Evolutionary conservation across 2,888 invertebrate genomes (phyloP).

Genomic region (Aleiodes alternator): DNA sequence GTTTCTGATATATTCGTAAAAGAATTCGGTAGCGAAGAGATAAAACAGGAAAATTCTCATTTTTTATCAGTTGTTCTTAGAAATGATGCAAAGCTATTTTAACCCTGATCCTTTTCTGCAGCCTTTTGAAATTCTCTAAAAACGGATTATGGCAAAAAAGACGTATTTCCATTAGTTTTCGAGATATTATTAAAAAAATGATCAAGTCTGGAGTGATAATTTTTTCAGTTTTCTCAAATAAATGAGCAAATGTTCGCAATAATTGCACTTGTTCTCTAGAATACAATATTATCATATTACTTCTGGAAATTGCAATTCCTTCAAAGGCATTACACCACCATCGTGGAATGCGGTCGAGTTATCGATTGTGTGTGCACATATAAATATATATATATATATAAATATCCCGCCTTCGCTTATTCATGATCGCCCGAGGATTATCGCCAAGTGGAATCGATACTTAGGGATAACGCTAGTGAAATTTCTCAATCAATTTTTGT

Average conservation of each 20-base stretch:
- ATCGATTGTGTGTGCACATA: slow-evolving; percentile 40
- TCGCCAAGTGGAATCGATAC: slow-evolving; percentile 43
- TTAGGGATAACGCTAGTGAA: slow-evolving; percentile 38
- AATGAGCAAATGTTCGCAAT: background rate
- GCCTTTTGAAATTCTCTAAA: background rate
- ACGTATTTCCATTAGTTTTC: background rate
- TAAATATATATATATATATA: background rate
- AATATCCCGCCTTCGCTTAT: slow-evolving; percentile 43
- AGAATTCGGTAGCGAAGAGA: too few species aligned
- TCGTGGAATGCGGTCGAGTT: slow-evolving; percentile 56
- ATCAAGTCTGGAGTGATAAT: too few species aligned
- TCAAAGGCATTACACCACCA: slow-evolving; percentile 54
- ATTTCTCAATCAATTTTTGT: slow-evolving; percentile 35
- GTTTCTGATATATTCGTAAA: too few species aligned
- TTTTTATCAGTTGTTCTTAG: too few species aligned
- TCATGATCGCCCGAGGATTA: slow-evolving; percentile 48
- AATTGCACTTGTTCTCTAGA: slow-evolving; percentile 23
- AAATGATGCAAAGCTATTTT: too few species aligned
- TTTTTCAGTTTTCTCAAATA: background rate
- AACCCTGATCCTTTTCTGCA: background rate
- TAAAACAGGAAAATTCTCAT: too few species aligned
- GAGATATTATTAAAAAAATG: background rate
- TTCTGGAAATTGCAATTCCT: slow-evolving; percentile 57
- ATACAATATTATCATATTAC: slow-evolving; percentile 49
- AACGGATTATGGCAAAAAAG: background rate